Base-by-base conservation (phyloP, 2,797 vertebrate genomes). In the Decapterus maruadsi region DNA sequence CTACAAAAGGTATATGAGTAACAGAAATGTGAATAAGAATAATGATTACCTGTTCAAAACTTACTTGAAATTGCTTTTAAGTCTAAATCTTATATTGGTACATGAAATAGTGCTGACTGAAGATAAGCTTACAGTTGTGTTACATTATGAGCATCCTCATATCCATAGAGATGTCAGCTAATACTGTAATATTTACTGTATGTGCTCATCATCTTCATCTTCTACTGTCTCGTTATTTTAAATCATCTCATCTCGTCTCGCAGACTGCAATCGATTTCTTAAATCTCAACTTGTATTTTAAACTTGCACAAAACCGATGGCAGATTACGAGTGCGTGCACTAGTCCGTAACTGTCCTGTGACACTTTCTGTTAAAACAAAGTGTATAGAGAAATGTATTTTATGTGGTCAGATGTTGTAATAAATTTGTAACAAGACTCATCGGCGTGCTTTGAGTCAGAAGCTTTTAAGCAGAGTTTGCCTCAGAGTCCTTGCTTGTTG, bases 21-120 rank as follows among this genome's bases (percentile, higher is more conserved):
- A 86, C 67, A 80, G 34, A 80, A 90, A 87, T 92, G 89, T 93
- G 89, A 92, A 89, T 90, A 83, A 80, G 83, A 78, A 63, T 65
- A 55, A 87, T 80, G 50, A 78, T 65, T 59, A 69, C 74, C 64
- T 89, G 66, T 88, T 78, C 78, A 84, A 75, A 92, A 89, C 70
- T 69, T 93, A 94, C 94, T 95, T 93, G 93, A 95, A 93, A 80
- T 65, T 29, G 58, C 38, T 79, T 88, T 84, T 75, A 63, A 80
- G 51, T 74, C 76, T 80, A 77, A 81, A 85, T 84, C 58, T 56
- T 83, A 54, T 78, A 61, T 83, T 87, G 89, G 87, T 89, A 78
- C 83, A 85, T 69, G 68, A 74, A 77, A 60, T 72, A 57, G 56
- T 77, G 11, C 29, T 58, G 64, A 78, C 55, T 68, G 42, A 56